Percentiles rank a stretch among this genome's conserved stretches.
Conservation (phyloP, 1,140 invertebrate genomes). For the Asbolus verrucosus region DNA sequence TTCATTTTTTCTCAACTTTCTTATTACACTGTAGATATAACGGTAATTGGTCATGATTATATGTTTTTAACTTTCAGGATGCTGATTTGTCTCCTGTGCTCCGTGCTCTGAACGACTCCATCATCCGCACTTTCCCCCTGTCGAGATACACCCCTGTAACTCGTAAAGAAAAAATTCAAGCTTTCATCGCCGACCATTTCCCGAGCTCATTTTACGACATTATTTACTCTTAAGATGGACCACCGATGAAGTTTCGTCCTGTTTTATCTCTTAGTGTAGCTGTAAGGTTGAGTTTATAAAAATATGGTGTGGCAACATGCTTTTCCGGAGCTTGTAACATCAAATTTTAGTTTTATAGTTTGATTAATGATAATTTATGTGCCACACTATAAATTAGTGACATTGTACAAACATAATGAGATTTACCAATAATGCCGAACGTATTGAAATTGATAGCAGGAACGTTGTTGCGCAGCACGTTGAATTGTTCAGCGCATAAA, state of each 20-base stretch:
- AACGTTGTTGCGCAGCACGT: neutral
- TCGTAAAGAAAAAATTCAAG: conserved; percentile 79
- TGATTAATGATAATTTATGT: too few species aligned
- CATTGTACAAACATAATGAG: too few species aligned
- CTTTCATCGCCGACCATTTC: conserved; percentile 81
- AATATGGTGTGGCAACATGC: too few species aligned
- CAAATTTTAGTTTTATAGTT: too few species aligned
- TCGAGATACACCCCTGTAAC: conserved; percentile 83
- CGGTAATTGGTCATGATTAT: too few species aligned
- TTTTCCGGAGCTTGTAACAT: too few species aligned
- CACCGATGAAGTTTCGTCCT: neutral
- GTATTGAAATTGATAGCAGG: conserved; percentile 6
- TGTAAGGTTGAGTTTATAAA: neutral
- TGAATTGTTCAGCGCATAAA: conserved; percentile 3
- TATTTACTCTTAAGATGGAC: conserved; percentile 55
- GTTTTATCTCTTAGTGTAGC: neutral
- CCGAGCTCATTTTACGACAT: conserved; percentile 70
- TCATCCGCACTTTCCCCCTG: conserved; percentile 84
- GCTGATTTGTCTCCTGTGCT: conserved; percentile 79
- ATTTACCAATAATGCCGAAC: conserved; percentile 19
- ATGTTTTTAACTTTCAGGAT: conserved; percentile 67
- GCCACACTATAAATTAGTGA: too few species aligned
- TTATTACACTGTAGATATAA: too few species aligned
- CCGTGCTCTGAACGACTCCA: conserved; percentile 77
- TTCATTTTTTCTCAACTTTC: too few species aligned